These are phyloP conservation scores for Lepidotrigona ventralis DNA, from an alignment of 1,140 invertebrate species.

Conservation along the genomic window DNA sequence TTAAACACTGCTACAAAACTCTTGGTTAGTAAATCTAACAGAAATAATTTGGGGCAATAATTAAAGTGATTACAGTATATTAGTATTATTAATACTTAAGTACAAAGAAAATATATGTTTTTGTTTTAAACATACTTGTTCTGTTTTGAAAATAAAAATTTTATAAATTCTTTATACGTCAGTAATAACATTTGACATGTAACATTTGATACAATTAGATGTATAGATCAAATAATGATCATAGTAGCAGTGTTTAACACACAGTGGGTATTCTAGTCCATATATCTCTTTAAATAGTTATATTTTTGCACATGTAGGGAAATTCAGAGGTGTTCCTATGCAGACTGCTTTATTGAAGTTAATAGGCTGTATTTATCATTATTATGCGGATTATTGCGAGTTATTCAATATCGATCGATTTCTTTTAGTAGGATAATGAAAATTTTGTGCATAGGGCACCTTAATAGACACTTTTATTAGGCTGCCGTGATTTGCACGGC, in stretches of 20 bases:
- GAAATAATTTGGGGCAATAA: slow-evolving; percentile 33
- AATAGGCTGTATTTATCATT: slow-evolving; percentile 21
- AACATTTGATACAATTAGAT: slow-evolving; percentile 43
- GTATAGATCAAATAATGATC: not conserved
- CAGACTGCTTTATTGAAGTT: slow-evolving; percentile 30
- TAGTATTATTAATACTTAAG: not conserved
- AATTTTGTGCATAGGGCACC: slow-evolving; percentile 45
- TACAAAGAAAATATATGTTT: not conserved
- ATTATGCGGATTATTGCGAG: not conserved
- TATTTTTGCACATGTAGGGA: slow-evolving; percentile 57
- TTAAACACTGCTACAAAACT: slow-evolving; percentile 71
- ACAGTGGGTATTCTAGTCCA: slow-evolving; percentile 60
- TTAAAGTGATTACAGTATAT: not conserved
- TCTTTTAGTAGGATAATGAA: slow-evolving; percentile 8
- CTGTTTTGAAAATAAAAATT: not conserved
- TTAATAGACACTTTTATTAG: slow-evolving; percentile 51
- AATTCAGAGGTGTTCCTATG: slow-evolving; percentile 58
- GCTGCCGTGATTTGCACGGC: slow-evolving; percentile 66
- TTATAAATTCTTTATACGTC: not conserved
- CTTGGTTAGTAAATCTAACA: slow-evolving; percentile 16
- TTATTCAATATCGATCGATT: not conserved
- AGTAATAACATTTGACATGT: not conserved
- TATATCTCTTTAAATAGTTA: slow-evolving; percentile 59
- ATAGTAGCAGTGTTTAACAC: slow-evolving; percentile 67
- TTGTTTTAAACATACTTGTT: not conserved